phyloP scores from a whole-genome alignment of 2,113 vertebrate species.

The Isurus oxyrinchus region DNA sequence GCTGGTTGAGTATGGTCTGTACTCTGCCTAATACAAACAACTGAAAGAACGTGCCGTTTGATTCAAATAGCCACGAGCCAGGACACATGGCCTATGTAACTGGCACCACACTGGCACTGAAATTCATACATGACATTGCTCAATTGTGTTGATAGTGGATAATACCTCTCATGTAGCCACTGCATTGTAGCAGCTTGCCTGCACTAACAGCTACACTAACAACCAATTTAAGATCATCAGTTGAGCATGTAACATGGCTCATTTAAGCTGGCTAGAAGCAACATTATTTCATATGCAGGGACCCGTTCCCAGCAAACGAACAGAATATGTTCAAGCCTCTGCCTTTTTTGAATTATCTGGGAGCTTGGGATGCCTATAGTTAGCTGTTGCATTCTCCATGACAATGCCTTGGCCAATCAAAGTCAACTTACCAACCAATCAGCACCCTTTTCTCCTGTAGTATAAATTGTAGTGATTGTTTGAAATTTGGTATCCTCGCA shows the following conservation, averaged over 20 bases:
- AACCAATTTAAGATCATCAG: neutral
- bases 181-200: neutral
- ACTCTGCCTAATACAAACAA: neutral
- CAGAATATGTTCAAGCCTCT: neutral
- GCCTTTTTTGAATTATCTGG: neutral
- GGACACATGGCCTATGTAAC: too few species aligned
- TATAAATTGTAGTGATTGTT: neutral
- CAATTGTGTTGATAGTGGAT: neutral
- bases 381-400: neutral
- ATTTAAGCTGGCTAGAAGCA: neutral
- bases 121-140: neutral
- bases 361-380: neutral
- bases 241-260: neutral
- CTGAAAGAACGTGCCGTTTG: neutral
- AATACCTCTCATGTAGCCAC: neutral
- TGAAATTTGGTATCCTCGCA: neutral
- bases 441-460: neutral
- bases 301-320: neutral
- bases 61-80: neutral
- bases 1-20: neutral
- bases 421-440: neutral
- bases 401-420: neutral
- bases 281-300: neutral
- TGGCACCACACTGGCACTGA: neutral
- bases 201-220: neutral